Conservation (phyloP, 2,888 invertebrate species). For the Drosophila bunnanda region DNA sequence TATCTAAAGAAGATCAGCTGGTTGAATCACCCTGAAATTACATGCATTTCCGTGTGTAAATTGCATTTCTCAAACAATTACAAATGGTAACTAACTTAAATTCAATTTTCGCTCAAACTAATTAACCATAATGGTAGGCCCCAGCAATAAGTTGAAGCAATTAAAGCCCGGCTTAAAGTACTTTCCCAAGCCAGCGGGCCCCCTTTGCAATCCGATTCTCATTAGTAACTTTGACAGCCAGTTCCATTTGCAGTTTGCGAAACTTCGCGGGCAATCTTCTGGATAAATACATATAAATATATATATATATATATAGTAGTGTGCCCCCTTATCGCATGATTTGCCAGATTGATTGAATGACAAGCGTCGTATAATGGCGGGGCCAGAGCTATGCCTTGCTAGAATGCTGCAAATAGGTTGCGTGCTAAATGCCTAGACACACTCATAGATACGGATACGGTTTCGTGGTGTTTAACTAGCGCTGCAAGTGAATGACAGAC, state of each 20-base stretch:
- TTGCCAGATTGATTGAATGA: conserved; percentile 75
- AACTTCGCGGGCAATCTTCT: conserved; percentile 35
- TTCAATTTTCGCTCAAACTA: conserved; percentile 17
- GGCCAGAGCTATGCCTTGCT: conserved; percentile 4
- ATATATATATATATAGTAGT: neutral
- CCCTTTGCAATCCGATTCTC: conserved; percentile 32
- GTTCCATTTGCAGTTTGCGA: conserved; percentile 26
- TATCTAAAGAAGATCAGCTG: neutral
- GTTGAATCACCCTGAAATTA: conserved; percentile 8
- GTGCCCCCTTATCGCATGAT: conserved; percentile 41
- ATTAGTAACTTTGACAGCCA: conserved; percentile 44
- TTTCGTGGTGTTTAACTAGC: conserved; percentile 67
- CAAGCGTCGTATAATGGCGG: conserved; percentile 43
- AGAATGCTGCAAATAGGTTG: conserved; percentile 54
- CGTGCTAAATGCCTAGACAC: conserved; percentile 72
- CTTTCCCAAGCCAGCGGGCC: conserved; percentile 1
- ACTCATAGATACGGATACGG: conserved; percentile 39
- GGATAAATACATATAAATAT: conserved; percentile 7
- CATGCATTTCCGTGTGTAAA: conserved; percentile 11
- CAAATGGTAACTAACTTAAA: conserved; percentile 11
- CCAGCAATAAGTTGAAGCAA: conserved; percentile 20
- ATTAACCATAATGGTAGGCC: conserved; percentile 26
- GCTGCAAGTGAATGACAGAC: conserved; percentile 68
- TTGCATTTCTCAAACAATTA: conserved; percentile 16
- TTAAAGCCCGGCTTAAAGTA: conserved; percentile 25